Conservation (phyloP, 1,140 invertebrate genomes). For the Stratiolaelaps scimitus region DNA sequence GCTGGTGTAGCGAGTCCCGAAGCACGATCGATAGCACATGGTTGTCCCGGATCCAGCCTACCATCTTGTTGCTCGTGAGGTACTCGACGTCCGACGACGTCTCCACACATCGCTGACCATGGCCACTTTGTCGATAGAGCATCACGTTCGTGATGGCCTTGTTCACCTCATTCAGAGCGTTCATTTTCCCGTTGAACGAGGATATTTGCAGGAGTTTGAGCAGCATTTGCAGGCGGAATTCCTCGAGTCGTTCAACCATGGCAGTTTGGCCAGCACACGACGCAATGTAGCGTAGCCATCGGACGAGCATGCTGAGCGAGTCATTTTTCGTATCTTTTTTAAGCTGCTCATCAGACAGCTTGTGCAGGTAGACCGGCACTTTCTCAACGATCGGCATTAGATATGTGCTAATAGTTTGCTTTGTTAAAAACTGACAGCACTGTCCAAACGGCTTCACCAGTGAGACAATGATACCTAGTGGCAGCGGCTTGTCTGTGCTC, state of each 20-base stretch:
- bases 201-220: slow-evolving; percentile 79
- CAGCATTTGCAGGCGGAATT: slow-evolving; percentile 31
- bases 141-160: slow-evolving; percentile 73
- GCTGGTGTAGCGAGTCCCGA: slow-evolving; percentile 87
- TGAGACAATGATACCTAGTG: slow-evolving; percentile 64
- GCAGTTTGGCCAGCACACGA: background rate
- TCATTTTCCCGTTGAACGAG: slow-evolving; percentile 98
- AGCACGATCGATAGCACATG: slow-evolving; percentile 88
- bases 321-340: slow-evolving; percentile 93
- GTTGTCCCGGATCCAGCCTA: slow-evolving; percentile 89
- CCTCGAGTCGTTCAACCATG: slow-evolving; percentile 27
- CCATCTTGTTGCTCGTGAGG: slow-evolving; percentile 28
- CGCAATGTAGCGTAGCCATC: slow-evolving; percentile 60
- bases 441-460: slow-evolving; percentile 79
- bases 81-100: slow-evolving; percentile 25
- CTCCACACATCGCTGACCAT: slow-evolving; percentile 1
- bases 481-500: slow-evolving; percentile 49
- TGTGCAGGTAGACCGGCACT: slow-evolving; percentile 76
- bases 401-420: slow-evolving; percentile 77
- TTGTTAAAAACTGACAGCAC: slow-evolving; percentile 79
- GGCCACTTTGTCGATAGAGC: slow-evolving; percentile 6
- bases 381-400: slow-evolving; percentile 84
- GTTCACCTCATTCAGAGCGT: slow-evolving; percentile 95
- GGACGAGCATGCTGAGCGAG: slow-evolving; percentile 74
- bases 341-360: slow-evolving; percentile 88